These are phyloP conservation scores for Lutjanus campechanus DNA, from an alignment of 2,797 vertebrate species.

Conservation along the genomic window DNA sequence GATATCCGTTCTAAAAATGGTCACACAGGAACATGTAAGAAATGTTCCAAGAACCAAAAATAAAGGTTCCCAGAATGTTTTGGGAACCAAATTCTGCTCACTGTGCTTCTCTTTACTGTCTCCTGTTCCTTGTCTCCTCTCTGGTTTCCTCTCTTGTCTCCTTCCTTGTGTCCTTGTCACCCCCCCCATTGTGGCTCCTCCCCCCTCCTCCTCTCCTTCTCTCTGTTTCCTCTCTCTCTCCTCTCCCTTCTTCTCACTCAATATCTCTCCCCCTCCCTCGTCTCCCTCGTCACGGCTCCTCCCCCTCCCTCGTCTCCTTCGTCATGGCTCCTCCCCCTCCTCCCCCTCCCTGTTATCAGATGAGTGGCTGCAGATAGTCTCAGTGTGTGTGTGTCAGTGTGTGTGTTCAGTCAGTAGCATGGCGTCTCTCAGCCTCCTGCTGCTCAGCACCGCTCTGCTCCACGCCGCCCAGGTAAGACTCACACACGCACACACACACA, in stretches of 20 bases:
- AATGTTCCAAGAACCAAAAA: too few relatives aligned
- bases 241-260: neutral
- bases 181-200: neutral
- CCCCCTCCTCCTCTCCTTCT: neutral
- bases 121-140: too few relatives aligned
- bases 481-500: too few relatives aligned
- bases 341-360: neutral
- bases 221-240: neutral
- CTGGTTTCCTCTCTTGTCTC: too few relatives aligned
- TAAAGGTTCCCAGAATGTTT: too few relatives aligned
- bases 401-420: constrained; percentile 61
- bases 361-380: neutral
- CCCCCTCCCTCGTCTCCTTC: neutral
- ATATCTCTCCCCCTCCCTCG: neutral
- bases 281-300: too few relatives aligned
- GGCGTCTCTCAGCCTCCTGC: constrained; percentile 72
- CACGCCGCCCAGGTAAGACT: constrained; percentile 69
- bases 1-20: too few relatives aligned
- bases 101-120: too few relatives aligned
- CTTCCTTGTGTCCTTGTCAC: too few relatives aligned
- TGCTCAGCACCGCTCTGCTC: constrained; percentile 68
- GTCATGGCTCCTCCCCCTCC: neutral
- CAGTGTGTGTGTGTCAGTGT: constrained; percentile 49
- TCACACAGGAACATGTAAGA: too few relatives aligned
- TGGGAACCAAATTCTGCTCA: too few relatives aligned